Evolutionary conservation across 2,888 invertebrate species (phyloP).

Genomic region (Aleiodes testaceus): DNA sequence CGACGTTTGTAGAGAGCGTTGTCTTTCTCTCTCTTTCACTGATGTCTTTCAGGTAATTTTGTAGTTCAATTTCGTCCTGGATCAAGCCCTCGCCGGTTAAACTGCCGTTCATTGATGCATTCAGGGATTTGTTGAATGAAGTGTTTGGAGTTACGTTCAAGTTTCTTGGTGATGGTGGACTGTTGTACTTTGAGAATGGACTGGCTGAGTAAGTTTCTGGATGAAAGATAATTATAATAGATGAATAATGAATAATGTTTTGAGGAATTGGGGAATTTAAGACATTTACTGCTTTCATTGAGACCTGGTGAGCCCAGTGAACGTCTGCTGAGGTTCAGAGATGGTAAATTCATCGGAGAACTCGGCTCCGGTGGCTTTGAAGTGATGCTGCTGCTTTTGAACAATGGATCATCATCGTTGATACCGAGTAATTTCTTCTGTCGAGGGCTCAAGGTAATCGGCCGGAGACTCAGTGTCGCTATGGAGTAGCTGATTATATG

Average conservation of each 20-base stretch:
- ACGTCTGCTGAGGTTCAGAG: slow-evolving; percentile 63
- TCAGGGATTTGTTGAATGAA: slow-evolving; percentile 60
- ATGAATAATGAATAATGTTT: neutral
- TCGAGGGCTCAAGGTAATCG: slow-evolving; percentile 73
- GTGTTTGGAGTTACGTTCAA: slow-evolving; percentile 58
- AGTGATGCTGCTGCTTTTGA: slow-evolving; percentile 55
- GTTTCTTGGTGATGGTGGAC: slow-evolving; percentile 57
- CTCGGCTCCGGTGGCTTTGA: slow-evolving; percentile 51
- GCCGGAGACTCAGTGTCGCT: slow-evolving; percentile 70
- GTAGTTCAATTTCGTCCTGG: slow-evolving; percentile 63
- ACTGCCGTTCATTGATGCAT: slow-evolving; percentile 61
- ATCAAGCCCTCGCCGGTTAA: slow-evolving; percentile 66
- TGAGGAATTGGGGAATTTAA: slow-evolving; percentile 24
- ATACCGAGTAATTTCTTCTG: slow-evolving; percentile 76
- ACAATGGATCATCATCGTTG: slow-evolving; percentile 70
- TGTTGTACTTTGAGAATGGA: slow-evolving; percentile 60
- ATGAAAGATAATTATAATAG: slow-evolving; percentile 9
- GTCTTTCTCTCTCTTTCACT: slow-evolving; percentile 62
- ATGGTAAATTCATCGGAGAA: slow-evolving; percentile 61
- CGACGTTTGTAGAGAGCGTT: slow-evolving; percentile 63
- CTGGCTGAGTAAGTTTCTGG: slow-evolving; percentile 63
- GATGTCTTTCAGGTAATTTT: slow-evolving; percentile 65
- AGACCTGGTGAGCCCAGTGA: slow-evolving; percentile 60
- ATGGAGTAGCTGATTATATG: slow-evolving; percentile 74
- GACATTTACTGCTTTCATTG: slow-evolving; percentile 61